Evolutionary conservation across 2,888 invertebrate species (phyloP), one percentile per base, ranked within the genome.

Genomic region (Blastobasis adustella): DNA sequence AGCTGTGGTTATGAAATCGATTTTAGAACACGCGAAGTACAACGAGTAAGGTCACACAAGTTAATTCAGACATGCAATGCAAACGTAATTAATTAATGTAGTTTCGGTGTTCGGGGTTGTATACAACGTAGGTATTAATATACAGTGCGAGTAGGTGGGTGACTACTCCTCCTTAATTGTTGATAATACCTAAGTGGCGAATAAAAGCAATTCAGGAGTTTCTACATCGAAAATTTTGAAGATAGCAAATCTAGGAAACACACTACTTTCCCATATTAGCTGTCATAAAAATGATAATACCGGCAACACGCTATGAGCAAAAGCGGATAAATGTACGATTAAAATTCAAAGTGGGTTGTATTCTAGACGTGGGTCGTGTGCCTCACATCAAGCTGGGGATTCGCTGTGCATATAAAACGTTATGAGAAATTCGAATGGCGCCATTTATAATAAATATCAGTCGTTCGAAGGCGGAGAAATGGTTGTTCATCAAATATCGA

Each of bases 301-400:
- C 36, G 46, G 39, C 44, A 48, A 50, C 47, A 45, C 39, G 38
- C 54, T 54, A 49, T 48, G 53, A 23, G 23, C 23, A 38, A 46
- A 46, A 37, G 54, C 53, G 51, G 49, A 54, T 47, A 55, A 39
- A 45, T 38, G 6, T 10, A 52, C 59, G 54, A 69, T 73, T 67
- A 59, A 61, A 71, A 86, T 86, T 82, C 84, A 68, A 69, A 63
- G 62, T 57, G 66, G 60, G 67, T 58, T 61, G 62, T 70, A 75
- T 57, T 58, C 53, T 71, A 74, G 77, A 82, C 86, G 85, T 85
- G 83, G 54, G 86, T 79, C 86, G 85, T 83, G 86, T 86, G 86
- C 86, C 79, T 66, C 68, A 63, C 64, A 63, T 63, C 69, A 71
- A 76, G 71, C 65, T 64, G 67, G 67, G 61, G 67, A 65, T 65